phyloP scores from a whole-genome alignment of 2,888 invertebrate genomes.

The Thumatha senex region DNA sequence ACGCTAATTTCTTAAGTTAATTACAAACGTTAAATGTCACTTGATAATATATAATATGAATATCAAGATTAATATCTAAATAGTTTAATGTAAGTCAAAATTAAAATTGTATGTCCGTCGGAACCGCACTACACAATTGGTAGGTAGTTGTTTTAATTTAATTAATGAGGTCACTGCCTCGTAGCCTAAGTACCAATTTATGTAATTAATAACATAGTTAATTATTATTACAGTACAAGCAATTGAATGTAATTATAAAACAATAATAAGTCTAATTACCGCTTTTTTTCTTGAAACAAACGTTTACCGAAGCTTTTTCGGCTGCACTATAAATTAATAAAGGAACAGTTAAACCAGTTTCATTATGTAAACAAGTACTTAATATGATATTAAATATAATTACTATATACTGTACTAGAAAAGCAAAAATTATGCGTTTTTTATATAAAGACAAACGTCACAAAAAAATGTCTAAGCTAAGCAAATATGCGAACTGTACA shows the following conservation, averaged over 20 bases:
- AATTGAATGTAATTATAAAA: constrained; percentile 30
- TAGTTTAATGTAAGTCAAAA: no score
- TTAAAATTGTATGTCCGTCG: no score
- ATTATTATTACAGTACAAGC: constrained; percentile 33
- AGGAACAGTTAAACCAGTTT: constrained; percentile 9
- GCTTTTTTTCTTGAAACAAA: constrained; percentile 15
- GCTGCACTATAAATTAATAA: constrained; percentile 5
- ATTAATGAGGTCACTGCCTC: constrained; percentile 33
- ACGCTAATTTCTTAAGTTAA: no score
- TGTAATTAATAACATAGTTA: constrained; percentile 32
- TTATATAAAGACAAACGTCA: constrained; percentile 25
- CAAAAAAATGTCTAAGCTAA: constrained; percentile 34
- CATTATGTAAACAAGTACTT: constrained; percentile 12
- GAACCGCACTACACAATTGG: no score
- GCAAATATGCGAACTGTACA: constrained; percentile 47
- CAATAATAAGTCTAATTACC: constrained; percentile 32
- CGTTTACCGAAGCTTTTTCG: constrained; percentile 10
- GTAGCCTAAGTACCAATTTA: constrained; percentile 1
- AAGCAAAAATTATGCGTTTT: constrained; percentile 17
- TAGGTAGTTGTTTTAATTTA: constrained; percentile 14
- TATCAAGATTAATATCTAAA: no score
- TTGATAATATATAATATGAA: no score
- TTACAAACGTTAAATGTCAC: no score
- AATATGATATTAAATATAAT: constrained; percentile 14
- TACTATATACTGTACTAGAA: constrained; percentile 12